A percentile compares a stretch with the other conserved stretches of the same genome.
Conservation (phyloP, 2,113 vertebrate genomes). For the Crotalus viridis region DNA sequence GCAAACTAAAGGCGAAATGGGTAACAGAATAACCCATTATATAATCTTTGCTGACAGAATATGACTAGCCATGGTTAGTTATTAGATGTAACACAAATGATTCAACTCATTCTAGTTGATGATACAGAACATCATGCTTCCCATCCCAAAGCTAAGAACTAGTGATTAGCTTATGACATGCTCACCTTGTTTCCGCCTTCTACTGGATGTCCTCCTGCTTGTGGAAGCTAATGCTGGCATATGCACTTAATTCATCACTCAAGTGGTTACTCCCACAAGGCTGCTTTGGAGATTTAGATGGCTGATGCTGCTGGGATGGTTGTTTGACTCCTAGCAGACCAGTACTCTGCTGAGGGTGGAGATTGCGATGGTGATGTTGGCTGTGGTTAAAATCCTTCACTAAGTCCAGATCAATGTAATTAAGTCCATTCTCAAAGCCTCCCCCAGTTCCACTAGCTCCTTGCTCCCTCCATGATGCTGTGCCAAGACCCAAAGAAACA, state of each 20-base stretch:
- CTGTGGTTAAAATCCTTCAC: conserved; percentile 72
- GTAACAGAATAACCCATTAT: not conserved
- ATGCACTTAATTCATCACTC: conserved; percentile 77
- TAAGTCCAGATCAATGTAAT: conserved; percentile 88
- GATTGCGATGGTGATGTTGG: conserved; percentile 54
- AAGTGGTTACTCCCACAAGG: conserved; percentile 63
- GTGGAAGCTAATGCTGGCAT: conserved; percentile 87
- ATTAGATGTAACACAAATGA: not conserved
- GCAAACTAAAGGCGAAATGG: not conserved
- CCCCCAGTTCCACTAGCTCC: conserved; percentile 28
- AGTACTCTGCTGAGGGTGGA: conserved; percentile 52
- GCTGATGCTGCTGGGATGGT: conserved; percentile 41
- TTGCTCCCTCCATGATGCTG: conserved; percentile 49
- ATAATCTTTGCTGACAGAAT: not conserved
- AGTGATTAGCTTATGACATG: not conserved
- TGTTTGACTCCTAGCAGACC: conserved; percentile 44
- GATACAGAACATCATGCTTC: not conserved
- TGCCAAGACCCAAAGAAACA: conserved; percentile 8
- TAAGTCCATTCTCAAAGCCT: conserved; percentile 77
- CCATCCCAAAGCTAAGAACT: not conserved
- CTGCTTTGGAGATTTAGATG: conserved; percentile 60
- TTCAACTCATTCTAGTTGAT: not conserved
- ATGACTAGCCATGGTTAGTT: not conserved
- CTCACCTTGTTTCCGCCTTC: conserved; percentile 77
- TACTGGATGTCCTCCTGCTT: conserved; percentile 76